A percentile compares a stretch with the other conserved stretches of the same genome.
These are phyloP conservation scores for Zaprionus inermis DNA, from an alignment of 1,140 invertebrate species.

Conservation along the genomic window DNA sequence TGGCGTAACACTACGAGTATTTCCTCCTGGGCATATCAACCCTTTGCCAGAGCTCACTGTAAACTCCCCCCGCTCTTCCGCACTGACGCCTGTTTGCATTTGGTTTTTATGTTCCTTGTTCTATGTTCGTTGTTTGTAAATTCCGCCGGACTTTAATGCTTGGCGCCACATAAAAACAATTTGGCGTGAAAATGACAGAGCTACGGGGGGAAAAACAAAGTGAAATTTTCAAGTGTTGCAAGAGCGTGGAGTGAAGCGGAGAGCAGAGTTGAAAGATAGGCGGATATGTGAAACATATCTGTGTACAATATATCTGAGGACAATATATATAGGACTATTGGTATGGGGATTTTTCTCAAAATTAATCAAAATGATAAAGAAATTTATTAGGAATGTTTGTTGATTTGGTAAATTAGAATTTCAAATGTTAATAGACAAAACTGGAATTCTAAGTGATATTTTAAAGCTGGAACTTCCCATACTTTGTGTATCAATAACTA, in stretches of 20 bases:
- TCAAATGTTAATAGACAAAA: too few relatives aligned
- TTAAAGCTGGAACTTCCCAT: too few relatives aligned
- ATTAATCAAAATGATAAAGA: too few relatives aligned
- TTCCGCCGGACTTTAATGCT: conserved; percentile 62
- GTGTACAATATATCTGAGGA: too few relatives aligned
- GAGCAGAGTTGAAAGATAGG: not conserved
- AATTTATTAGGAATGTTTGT: too few relatives aligned
- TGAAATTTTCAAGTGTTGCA: not conserved
- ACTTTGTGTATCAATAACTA: too few relatives aligned
- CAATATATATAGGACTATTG: too few relatives aligned
- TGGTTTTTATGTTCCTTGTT: conserved; percentile 69
- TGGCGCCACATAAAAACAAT: conserved; percentile 70
- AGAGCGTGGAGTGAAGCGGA: not conserved
- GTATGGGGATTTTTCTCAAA: too few relatives aligned
- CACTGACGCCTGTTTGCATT: conserved; percentile 67
- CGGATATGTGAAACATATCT: not conserved
- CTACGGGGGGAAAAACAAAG: not conserved
- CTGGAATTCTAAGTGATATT: too few relatives aligned
- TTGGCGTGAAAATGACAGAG: conserved; percentile 60
- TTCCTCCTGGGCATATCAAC: conserved; percentile 44
- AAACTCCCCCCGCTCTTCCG: not conserved
- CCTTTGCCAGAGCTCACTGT: conserved; percentile 31
- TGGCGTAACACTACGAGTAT: conserved; percentile 65
- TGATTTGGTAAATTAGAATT: too few relatives aligned
- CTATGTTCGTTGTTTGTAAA: conserved; percentile 43